These are phyloP conservation scores for Labeo calbasu DNA, from an alignment of 2,797 vertebrate species.

Conservation along the genomic window DNA sequence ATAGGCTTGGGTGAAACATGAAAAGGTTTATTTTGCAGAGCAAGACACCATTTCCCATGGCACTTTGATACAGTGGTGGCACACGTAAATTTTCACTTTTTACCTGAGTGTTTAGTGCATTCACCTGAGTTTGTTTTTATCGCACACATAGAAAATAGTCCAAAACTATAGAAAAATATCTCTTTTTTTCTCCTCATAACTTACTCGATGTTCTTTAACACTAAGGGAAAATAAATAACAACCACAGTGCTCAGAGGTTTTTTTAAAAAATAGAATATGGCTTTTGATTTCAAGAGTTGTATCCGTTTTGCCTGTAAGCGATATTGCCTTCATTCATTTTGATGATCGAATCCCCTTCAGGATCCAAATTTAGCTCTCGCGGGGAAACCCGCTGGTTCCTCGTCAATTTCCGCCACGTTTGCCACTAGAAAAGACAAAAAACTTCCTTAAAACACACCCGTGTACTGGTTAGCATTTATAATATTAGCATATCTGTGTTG, in stretches of 20 bases:
- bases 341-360: slow-evolving; percentile 43
- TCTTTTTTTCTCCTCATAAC: slow-evolving; percentile 62
- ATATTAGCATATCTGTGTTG: neutral
- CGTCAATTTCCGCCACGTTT: slow-evolving; percentile 68
- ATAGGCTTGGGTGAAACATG: slow-evolving; percentile 43
- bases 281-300: slow-evolving; percentile 57
- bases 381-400: slow-evolving; percentile 45
- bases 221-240: slow-evolving; percentile 66
- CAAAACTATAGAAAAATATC: slow-evolving; percentile 82
- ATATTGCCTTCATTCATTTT: slow-evolving; percentile 74
- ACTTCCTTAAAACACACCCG: neutral
- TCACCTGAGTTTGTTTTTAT: slow-evolving; percentile 69
- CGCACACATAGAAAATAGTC: slow-evolving; percentile 76
- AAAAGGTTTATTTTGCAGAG: slow-evolving; percentile 84
- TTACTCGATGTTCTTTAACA: slow-evolving; percentile 70
- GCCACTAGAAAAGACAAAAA: slow-evolving; percentile 64
- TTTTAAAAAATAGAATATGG: slow-evolving; percentile 57
- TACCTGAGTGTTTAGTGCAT: slow-evolving; percentile 52
- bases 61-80: slow-evolving; percentile 55
- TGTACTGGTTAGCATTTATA: neutral
- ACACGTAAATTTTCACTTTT: slow-evolving; percentile 54
- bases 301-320: slow-evolving; percentile 60
- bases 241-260: slow-evolving; percentile 50
- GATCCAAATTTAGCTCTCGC: slow-evolving; percentile 37
- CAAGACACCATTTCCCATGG: slow-evolving; percentile 73